phyloP scores from a whole-genome alignment of 2,113 vertebrate genomes.

The Chascanopsetta lugubris region DNA sequence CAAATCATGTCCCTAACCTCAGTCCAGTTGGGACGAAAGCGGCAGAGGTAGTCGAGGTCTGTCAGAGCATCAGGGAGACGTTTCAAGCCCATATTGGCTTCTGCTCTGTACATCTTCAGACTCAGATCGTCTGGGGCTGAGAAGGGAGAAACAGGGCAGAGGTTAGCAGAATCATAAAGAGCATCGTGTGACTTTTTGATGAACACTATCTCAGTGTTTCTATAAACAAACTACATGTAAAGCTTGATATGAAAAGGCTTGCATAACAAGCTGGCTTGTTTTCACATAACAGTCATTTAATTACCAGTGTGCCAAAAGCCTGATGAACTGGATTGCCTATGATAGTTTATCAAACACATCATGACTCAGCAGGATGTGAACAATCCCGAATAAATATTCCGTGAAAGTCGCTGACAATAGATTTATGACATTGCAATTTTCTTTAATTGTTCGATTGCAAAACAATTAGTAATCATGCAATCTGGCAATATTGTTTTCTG shows the following conservation, averaged over 20 bases:
- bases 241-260: not conserved
- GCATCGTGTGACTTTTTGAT: not conserved
- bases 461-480: no score
- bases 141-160: not conserved
- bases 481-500: no score
- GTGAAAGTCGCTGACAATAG: not conserved
- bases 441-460: no score
- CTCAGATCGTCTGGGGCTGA: conserved; percentile 79
- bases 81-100: conserved; percentile 76
- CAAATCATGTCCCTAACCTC: conserved; percentile 79
- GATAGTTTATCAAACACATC: not conserved
- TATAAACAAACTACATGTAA: not conserved
- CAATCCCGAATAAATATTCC: no score
- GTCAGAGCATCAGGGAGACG: conserved; percentile 76
- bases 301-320: not conserved
- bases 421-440: no score
- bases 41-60: conserved; percentile 85
- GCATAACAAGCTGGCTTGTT: not conserved
- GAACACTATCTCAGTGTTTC: not conserved
- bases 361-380: not conserved
- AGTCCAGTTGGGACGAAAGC: conserved; percentile 77
- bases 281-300: no score
- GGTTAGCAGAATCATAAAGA: not conserved
- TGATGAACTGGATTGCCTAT: not conserved
- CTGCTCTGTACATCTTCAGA: conserved; percentile 80